Conservation (phyloP, 2,888 invertebrate genomes). For the Noctua janthina region DNA sequence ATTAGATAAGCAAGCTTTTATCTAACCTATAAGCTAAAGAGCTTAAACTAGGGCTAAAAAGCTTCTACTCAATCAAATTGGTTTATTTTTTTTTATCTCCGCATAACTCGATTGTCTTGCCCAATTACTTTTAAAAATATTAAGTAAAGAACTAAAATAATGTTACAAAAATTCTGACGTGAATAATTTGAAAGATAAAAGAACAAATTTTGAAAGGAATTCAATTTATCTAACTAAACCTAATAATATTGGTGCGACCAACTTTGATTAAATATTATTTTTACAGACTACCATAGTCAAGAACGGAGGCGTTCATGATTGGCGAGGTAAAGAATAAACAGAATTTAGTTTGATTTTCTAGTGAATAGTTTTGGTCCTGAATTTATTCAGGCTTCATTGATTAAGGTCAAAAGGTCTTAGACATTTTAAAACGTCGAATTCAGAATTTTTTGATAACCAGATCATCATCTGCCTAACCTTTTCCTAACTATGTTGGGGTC, state of each 20-base stretch:
- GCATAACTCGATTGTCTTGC: not conserved
- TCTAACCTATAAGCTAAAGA: not conserved
- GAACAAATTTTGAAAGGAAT: conserved; percentile 42
- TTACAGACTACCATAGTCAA: conserved; percentile 8
- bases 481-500: no score
- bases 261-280: conserved; percentile 36
- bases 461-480: no score
- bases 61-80: not conserved
- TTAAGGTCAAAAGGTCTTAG: not conserved
- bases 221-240: conserved; percentile 48
- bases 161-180: conserved; percentile 4
- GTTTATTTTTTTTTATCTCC: not conserved
- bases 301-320: conserved; percentile 8
- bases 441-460: not conserved
- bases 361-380: not conserved
- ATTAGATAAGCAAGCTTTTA: not conserved
- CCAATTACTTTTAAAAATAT: conserved; percentile 2
- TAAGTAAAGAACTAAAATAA: conserved; percentile 16
- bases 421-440: not conserved
- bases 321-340: not conserved
- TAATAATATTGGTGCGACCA: conserved; percentile 43
- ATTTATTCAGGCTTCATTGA: not conserved
- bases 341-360: conserved; percentile 13
- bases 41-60: not conserved
- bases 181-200: conserved; percentile 25